Percentiles rank a stretch among this genome's conserved stretches.
Conservation (phyloP, 2,113 vertebrate genomes). For the Pituophis catenifer region DNA sequence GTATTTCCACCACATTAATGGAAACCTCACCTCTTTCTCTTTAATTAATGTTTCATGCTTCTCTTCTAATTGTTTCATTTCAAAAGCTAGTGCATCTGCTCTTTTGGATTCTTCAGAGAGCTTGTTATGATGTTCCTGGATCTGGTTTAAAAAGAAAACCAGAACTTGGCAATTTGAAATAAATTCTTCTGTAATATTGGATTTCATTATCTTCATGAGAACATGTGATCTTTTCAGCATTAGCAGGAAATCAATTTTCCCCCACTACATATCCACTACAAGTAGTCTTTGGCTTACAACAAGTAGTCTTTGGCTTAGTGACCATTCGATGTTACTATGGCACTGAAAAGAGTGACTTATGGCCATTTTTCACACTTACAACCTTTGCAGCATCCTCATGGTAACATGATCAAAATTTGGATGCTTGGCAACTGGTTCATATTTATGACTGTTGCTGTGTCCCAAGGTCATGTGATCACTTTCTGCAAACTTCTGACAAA, state of each 20-base stretch:
- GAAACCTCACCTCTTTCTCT: conserved; percentile 86
- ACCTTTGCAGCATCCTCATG: neutral
- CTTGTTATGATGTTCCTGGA: conserved; percentile 90
- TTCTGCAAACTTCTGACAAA: neutral
- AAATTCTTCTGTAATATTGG: neutral
- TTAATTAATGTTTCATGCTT: conserved; percentile 88
- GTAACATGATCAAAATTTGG: neutral
- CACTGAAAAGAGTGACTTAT: neutral
- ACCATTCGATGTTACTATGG: neutral
- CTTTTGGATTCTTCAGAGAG: conserved; percentile 89
- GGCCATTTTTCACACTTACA: neutral
- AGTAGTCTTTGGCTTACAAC: neutral
- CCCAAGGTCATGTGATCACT: neutral
- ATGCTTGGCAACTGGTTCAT: neutral
- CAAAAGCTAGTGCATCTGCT: conserved; percentile 89
- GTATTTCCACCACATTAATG: neutral
- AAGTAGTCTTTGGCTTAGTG: neutral
- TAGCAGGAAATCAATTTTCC: neutral
- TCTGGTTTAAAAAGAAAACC: conserved; percentile 68
- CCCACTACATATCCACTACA: neutral
- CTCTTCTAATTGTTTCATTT: conserved; percentile 90
- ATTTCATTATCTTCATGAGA: neutral
- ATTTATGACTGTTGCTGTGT: neutral
- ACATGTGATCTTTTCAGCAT: neutral
- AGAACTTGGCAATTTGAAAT: neutral